Evolutionary conservation across 2,113 vertebrate species (phyloP).

Genomic region (Sander lucioperca): DNA sequence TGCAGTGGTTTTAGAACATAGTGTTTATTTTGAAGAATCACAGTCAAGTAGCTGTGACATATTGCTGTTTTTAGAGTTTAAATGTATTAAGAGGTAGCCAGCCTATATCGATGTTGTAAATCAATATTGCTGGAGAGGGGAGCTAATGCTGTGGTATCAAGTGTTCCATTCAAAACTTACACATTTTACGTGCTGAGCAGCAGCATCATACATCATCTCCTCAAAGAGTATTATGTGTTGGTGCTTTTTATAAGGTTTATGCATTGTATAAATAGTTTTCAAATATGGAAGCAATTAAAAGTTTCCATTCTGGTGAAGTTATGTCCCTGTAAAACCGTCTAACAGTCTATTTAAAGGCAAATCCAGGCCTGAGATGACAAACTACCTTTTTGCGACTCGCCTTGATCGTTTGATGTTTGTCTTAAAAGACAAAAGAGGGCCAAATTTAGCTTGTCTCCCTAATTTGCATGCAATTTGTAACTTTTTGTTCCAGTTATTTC

Average conservation of each 20-base stretch:
- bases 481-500: slow-evolving; percentile 16
- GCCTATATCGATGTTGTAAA: slow-evolving; percentile 74
- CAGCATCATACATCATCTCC: slow-evolving; percentile 14
- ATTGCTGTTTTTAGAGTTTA: slow-evolving; percentile 78
- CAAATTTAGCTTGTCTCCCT: slow-evolving; percentile 13
- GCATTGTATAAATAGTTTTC: slow-evolving; percentile 6
- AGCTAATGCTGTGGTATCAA: slow-evolving; percentile 69
- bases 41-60: slow-evolving; percentile 74
- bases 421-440: slow-evolving; percentile 5
- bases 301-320: background rate
- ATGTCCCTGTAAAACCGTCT: background rate
- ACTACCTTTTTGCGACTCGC: background rate
- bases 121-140: slow-evolving; percentile 73
- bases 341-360: slow-evolving; percentile 9
- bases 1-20: slow-evolving; percentile 31
- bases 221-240: background rate
- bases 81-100: slow-evolving; percentile 74
- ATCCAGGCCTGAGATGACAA: background rate
- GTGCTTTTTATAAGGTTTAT: background rate
- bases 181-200: slow-evolving; percentile 53
- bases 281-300: background rate
- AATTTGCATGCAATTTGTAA: slow-evolving; percentile 29
- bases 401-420: slow-evolving; percentile 8
- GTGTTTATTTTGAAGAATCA: slow-evolving; percentile 69
- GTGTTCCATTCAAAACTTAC: slow-evolving; percentile 67